Base-by-base conservation (phyloP, 2,113 vertebrate genomes). In the Poecilia latipinna region DNA sequence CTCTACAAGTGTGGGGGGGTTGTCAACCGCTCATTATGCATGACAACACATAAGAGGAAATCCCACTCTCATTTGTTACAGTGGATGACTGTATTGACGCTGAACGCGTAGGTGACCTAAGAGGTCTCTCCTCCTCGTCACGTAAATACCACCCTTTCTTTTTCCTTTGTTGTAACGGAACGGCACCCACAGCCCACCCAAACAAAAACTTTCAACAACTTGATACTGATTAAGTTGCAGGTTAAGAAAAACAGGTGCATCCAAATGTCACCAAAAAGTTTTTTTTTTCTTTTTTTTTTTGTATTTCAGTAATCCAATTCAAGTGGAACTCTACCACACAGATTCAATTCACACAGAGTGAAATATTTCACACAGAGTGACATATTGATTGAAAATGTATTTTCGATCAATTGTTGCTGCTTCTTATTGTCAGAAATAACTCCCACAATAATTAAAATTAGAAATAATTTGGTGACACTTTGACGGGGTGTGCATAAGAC, bases 141-240 rank as follows among this genome's bases (percentile, higher is more conserved):
- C 44, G 22, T 26, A 33, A 8, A 19, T 12, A 39, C 37, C 66
- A 44, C 80, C 77, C n/a, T 62, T 84, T 74, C 70, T 4, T 1
- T 22, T 91, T 89, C 86, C 90, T 65, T 39, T 74, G 73, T 3
- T 66, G 65, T 42, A 69, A 63, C 0, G 76, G 75, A 89, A 91
- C 26, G 1, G 61, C 44, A 0, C 61, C 77, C 68, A 72, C 86
- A 80, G 71, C 62, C 84, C 82, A 87, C 71, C 70, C 32, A 51
- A 70, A 42, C 1, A 6, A 37, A 73, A 19, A 8, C 17, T 37
- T 32, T 10, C 12, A 65, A 7, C 15, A 24, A 12, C 17, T 57
- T n/a, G 51, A n/a, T 3, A 24, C 51, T 24, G 51, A 57, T 57
- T n/a, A 22, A n/a, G n/a, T 17, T 24, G 24, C 3, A 57, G 22